Conservation (phyloP, 2,888 invertebrate genomes). For the Himalopsyche anomala region DNA sequence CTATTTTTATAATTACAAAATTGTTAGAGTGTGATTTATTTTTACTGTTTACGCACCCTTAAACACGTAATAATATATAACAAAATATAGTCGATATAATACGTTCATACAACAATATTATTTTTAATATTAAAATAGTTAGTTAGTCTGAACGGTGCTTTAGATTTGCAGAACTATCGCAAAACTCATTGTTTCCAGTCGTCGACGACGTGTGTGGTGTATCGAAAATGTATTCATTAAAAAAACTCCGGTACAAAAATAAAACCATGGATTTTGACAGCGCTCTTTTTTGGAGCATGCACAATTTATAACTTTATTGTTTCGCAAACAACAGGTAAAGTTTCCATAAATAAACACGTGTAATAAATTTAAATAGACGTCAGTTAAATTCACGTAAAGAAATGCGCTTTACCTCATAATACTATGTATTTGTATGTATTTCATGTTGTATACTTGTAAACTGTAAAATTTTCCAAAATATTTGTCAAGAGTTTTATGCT, state of each 20-base stretch:
- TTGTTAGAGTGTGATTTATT: no score
- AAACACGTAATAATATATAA: no score
- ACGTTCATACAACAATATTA: no score
- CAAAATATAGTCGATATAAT: no score
- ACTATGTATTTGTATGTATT: no score
- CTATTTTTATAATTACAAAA: no score
- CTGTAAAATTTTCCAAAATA: no score
- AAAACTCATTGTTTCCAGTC: not conserved
- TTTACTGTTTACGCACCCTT: no score
- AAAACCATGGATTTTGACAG: slow-evolving; percentile 7
- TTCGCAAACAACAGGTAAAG: not conserved
- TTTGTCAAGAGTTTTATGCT: not conserved
- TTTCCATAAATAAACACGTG: not conserved
- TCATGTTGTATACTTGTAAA: no score
- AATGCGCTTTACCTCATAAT: no score
- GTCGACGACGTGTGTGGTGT: slow-evolving; percentile 17
- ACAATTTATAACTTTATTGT: slow-evolving; percentile 17
- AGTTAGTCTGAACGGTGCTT: not conserved
- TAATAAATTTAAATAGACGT: not conserved
- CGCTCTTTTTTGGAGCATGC: not conserved
- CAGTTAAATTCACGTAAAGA: no score
- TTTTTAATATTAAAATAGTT: no score
- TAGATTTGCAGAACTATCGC: not conserved
- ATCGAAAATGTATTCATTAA: not conserved
- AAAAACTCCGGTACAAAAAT: not conserved